Evolutionary conservation across 2,888 invertebrate genomes (phyloP).

Genomic region (Drosophila anomalipes): DNA sequence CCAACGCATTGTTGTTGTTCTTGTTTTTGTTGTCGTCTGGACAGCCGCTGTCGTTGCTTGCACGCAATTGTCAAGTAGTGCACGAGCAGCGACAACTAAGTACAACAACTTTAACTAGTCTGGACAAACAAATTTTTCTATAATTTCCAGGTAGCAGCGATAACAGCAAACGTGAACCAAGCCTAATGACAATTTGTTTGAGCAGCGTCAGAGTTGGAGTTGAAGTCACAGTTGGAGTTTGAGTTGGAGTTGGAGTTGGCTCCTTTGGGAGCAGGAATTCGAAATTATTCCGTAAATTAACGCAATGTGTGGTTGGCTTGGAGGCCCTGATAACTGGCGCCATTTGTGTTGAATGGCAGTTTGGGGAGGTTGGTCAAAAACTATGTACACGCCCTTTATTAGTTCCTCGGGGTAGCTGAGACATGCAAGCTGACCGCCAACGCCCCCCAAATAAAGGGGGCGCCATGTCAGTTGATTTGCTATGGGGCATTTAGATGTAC

Average conservation of each 20-base stretch:
- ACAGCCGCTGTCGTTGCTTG: slow-evolving; percentile 61
- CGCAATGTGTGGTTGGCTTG: slow-evolving; percentile 56
- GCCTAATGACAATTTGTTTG: slow-evolving; percentile 78
- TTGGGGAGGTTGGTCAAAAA: slow-evolving; percentile 18
- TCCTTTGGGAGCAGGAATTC: slow-evolving; percentile 56
- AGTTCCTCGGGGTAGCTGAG: slow-evolving; percentile 18
- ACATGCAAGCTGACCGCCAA: slow-evolving; percentile 54
- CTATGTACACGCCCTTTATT: slow-evolving; percentile 52
- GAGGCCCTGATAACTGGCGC: slow-evolving; percentile 61
- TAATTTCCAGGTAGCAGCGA: slow-evolving; percentile 68
- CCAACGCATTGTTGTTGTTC: slow-evolving; percentile 33
- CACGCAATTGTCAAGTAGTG: slow-evolving; percentile 80
- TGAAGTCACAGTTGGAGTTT: slow-evolving; percentile 1
- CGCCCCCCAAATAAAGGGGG: slow-evolving; percentile 20
- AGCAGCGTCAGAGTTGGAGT: slow-evolving; percentile 31
- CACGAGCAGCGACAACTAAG: slow-evolving; percentile 33
- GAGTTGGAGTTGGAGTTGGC: not conserved
- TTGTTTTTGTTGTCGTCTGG: slow-evolving; percentile 38
- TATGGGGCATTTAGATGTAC: slow-evolving; percentile 66
- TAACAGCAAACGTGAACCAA: slow-evolving; percentile 43
- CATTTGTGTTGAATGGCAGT: slow-evolving; percentile 40
- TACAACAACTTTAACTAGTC: slow-evolving; percentile 58
- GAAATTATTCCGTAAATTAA: slow-evolving; percentile 78
- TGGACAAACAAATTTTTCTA: slow-evolving; percentile 78
- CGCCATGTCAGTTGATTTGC: slow-evolving; percentile 75